Percentiles rank a stretch among this genome's conserved stretches.
Conservation (phyloP, 2,797 vertebrate genomes). For the Semaprochilodus insignis region DNA sequence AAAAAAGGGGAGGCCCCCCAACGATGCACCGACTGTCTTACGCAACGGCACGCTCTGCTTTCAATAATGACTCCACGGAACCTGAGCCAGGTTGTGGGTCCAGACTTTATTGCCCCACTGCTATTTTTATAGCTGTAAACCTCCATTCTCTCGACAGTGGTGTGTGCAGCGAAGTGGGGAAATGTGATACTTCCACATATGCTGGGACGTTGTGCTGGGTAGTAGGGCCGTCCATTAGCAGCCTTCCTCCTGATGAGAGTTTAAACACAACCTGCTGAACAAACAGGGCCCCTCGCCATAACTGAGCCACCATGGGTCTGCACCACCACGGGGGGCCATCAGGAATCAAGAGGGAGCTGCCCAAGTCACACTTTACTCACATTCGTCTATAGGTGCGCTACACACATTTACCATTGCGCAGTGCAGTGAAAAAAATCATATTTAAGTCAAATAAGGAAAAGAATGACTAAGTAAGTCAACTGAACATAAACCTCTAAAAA, state of each 20-base stretch:
- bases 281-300: conserved; percentile 66
- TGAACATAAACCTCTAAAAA: neutral
- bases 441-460: neutral
- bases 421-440: neutral
- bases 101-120: conserved; percentile 63
- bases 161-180: conserved; percentile 70
- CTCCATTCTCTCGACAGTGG: conserved; percentile 65
- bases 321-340: neutral
- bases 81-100: conserved; percentile 71
- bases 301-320: neutral
- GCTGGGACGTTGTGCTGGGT: conserved; percentile 59
- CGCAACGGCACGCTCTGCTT: conserved; percentile 68
- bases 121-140: conserved; percentile 79
- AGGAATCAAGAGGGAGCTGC: neutral
- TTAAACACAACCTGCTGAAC: conserved; percentile 81
- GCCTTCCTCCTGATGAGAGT: conserved; percentile 72
- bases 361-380: neutral
- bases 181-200: conserved; percentile 79
- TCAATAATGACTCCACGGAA: conserved; percentile 65
- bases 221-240: conserved; percentile 69
- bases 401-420: neutral
- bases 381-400: neutral
- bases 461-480: neutral
- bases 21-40: neutral
- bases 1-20: neutral